These are phyloP conservation scores for Sebastes schlegelii DNA, from an alignment of 2,113 vertebrate genomes.

Conservation along the genomic window DNA sequence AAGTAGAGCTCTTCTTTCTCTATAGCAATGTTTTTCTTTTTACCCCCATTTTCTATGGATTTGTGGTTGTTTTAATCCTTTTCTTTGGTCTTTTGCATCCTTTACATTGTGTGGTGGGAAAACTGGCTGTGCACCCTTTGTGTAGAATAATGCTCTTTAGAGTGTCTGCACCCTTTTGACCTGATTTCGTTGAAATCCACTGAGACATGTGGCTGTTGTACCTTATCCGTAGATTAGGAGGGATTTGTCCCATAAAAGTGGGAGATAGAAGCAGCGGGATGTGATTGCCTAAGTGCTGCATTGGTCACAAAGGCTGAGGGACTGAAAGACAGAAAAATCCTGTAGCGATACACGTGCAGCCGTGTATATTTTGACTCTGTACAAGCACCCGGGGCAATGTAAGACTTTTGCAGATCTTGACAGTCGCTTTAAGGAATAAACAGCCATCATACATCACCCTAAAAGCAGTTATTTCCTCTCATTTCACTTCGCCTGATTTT, in stretches of 20 bases:
- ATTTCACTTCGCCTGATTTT: slow-evolving; percentile 25
- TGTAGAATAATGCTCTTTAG: slow-evolving; percentile 45
- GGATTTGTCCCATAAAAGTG: slow-evolving; percentile 61
- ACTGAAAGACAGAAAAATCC: slow-evolving; percentile 24
- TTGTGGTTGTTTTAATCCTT: slow-evolving; percentile 27
- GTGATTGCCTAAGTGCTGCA: slow-evolving; percentile 36
- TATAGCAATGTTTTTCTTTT: not conserved
- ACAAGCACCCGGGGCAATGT: slow-evolving; percentile 4
- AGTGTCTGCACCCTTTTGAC: slow-evolving; percentile 61
- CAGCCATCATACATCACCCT: slow-evolving; percentile 19
- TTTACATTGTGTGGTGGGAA: not conserved
- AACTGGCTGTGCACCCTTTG: slow-evolving; percentile 1
- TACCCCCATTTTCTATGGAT: not conserved
- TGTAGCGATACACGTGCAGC: not conserved
- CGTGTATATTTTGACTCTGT: slow-evolving; percentile 24
- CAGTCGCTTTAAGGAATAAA: slow-evolving; percentile 37
- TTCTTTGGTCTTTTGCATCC: slow-evolving; percentile 7
- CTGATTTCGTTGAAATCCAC: slow-evolving; percentile 65
- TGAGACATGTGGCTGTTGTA: slow-evolving; percentile 52
- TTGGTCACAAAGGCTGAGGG: slow-evolving; percentile 16
- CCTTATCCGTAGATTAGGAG: slow-evolving; percentile 71
- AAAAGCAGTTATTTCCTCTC: slow-evolving; percentile 26
- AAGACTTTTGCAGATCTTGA: slow-evolving; percentile 45
- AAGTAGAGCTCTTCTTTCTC: not conserved
- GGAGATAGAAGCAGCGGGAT: slow-evolving; percentile 35